Base-by-base conservation (phyloP, 2,888 invertebrate species). In the Hydrotaea diabolus region DNA sequence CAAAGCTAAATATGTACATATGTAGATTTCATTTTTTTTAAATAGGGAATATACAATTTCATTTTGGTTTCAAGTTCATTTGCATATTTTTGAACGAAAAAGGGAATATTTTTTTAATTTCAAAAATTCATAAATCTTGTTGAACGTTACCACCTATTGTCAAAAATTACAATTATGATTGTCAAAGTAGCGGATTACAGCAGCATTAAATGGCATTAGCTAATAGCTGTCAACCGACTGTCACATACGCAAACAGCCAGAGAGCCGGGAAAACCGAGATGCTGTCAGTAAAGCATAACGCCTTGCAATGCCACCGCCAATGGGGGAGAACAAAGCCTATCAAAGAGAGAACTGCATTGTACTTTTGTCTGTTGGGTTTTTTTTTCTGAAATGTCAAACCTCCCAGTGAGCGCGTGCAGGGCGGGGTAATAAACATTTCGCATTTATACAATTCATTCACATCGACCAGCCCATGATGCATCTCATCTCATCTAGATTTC, bases 161-260 rank as follows among this genome's bases (percentile, higher is more conserved):
- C 49, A 83, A 57, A 80, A 80, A 77, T 77, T 74, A 74, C 19
- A 82, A 85, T 85, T 85, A 85, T 74, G 69, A 82, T 74, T 85
- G 85, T 85, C 85, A 85, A 77, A 85, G 85, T 85, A 82, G 73
- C 53, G 85, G 85, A 82, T 85, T 85, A 85, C 85, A 80, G 53
- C 55, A 73, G 82, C 62, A 73, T 85, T 85, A 82, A 76, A 79
- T 49, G 57, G 69, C 31, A 76, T 71, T 82, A 82, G 71, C 77
- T 82, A 55, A 69, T 69, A 66, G 77, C 55, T 55, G 77, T 55
- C 77, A 69, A 36, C 43, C 74, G 55, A 77, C 77, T 49, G 64
- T 76, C 76, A 76, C 15, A 7, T 72, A n/a, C 15, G 21, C 71
- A 71, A 26, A 4, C 23, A 69, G 73, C 15, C 31, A 9, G 15